Base-by-base conservation (phyloP, 35 echinoderm and acorn worm species). In the Heliocidaris erythrogramma region DNA sequence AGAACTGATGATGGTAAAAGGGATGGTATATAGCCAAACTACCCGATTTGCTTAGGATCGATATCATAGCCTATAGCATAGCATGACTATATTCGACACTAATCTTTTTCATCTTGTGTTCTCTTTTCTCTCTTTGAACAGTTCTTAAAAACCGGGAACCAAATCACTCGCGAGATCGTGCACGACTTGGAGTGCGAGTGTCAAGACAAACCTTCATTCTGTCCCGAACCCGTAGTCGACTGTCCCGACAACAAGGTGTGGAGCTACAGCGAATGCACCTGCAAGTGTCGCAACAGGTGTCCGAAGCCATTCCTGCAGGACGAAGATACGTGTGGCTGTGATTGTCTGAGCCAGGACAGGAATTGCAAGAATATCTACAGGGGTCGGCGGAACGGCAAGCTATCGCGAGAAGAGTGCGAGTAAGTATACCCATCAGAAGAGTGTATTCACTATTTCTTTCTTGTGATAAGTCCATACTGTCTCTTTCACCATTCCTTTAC, bases 261-360 rank as follows among this genome's bases (percentile, higher is more conserved):
- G 93, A 93, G 93, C 71, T 85, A 96, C 92, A 94, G 88, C 24
- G 88, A 92, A 12, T 98, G 97, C 56, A 94, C 59, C 48, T 98
- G 97, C 93, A 95, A 69, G 27, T 98, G 97, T 30, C 94, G 88
- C 14, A 85, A 96, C 21, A 61, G 59, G 49, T 98, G 97, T 90
- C 97, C 97, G 21, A 93, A 96, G 93, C 95, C 96, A 17, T 98
- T 98, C 94, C 32, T 98, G 59, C 95, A 95, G 90, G 95, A 97
- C 92, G 96, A 97, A 56, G 95, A 95, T 16, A 97, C 35, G 2
- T 98, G 97, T 85, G 92, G 90, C 5, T 98, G 97, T 50, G 97
- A 98, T 42, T 98, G 97, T 42, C 92, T 98, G 21, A 97, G 94
- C 85, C 85, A 50, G 17, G 94, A 98, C 94, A 92, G 94, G 30